Percentiles rank a stretch among this genome's conserved stretches.
Evolutionary conservation across 1,140 invertebrate species (phyloP).

Genomic region (Magallana angulata): DNA sequence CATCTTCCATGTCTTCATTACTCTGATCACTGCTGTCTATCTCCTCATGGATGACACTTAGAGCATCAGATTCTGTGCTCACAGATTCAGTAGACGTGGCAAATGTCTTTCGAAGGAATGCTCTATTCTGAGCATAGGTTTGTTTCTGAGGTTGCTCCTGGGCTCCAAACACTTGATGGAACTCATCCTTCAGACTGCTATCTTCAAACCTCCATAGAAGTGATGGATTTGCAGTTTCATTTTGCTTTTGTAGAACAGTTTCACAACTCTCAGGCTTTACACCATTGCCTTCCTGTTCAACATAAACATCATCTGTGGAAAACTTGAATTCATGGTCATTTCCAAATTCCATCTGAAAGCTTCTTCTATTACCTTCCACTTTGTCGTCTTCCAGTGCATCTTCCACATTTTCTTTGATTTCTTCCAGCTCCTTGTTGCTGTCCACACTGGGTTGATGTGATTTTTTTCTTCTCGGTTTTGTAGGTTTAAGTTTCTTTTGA

Average conservation of each 20-base stretch:
- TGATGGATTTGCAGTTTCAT: background rate
- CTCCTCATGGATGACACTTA: constrained; percentile 57
- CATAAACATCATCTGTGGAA: background rate
- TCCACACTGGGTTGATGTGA: background rate
- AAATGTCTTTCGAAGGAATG: constrained; percentile 15
- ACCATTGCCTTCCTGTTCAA: background rate
- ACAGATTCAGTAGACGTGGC: constrained; percentile 7
- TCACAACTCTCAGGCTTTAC: background rate
- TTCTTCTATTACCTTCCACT: background rate
- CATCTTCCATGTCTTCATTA: constrained; percentile 5
- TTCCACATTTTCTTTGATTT: background rate
- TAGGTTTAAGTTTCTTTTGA: background rate
- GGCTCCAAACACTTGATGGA: constrained; percentile 32
- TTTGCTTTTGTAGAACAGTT: background rate
- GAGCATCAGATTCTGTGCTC: constrained; percentile 48
- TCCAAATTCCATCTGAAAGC: constrained; percentile 3
- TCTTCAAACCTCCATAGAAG: constrained; percentile 48
- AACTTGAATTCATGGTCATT: constrained; percentile 5
- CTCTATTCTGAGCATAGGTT: constrained; percentile 39
- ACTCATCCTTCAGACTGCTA: constrained; percentile 38
- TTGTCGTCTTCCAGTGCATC: background rate
- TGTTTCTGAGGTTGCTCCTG: background rate
- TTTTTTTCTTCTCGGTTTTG: constrained; percentile 5
- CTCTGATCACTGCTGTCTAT: constrained; percentile 42
- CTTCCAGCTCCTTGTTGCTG: background rate